Base-by-base conservation (phyloP, 1,140 invertebrate species). In the Pseudomyrmex concolor region DNA sequence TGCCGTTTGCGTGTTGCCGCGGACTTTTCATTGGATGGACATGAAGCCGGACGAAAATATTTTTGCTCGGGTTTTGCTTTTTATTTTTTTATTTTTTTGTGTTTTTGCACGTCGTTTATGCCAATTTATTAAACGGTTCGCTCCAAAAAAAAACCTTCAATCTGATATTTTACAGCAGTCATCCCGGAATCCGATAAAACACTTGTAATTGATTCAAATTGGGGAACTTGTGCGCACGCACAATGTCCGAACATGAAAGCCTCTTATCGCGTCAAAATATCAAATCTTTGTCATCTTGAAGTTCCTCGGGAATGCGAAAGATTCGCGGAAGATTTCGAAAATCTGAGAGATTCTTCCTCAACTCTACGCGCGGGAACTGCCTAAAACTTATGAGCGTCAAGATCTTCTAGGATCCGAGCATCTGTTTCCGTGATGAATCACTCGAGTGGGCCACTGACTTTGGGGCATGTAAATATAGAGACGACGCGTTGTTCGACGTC, bases 1-100 rank as follows among this genome's bases (percentile, higher is more conserved):
- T 92, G 92, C 86, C 85, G 83, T 86, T 83, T 84, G 88, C 89
- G 86, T 90, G 83, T 86, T 88, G 82, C 54, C 74, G 34, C 72
- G 17, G 80, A 66, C 77, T 83, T 89, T 87, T 48, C 76, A 22
- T 57, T 25, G 78, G 83, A 85, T 74, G 68, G 82, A 83, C 73
- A 63, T 81, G 83, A 71, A 72, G 34, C 73, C 74, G 45, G 63
- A 63, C 78, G 84, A 84, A 86, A 89, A 88, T 88, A 80, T 81
- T 73, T 88, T 62, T 45, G 78, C 80, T 70, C 68, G 51, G 4
- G 34, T 34, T 34, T 45, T 8, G 48, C 71, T 12, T n/a, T n/a
- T 55, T 45, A 50, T 34, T 19, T 60, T 55, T 60, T 72, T 25
- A 25, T 50, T 12, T 60, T 22, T 4, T 73, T 25, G 25, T 3